Evolutionary conservation across 2,888 invertebrate species (phyloP).

Genomic region (Amiota minor): DNA sequence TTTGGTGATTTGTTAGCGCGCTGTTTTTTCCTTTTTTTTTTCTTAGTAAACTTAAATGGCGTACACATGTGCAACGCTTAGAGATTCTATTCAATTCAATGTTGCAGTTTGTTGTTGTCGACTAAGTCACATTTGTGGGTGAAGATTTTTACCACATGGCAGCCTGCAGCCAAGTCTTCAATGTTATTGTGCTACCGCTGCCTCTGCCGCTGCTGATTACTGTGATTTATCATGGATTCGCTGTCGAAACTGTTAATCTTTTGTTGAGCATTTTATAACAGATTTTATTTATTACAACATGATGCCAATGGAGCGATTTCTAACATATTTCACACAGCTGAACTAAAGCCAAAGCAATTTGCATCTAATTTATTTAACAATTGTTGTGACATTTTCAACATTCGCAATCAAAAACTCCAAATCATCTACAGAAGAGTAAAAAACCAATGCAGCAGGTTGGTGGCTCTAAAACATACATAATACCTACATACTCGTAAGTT

Average conservation of each 20-base stretch:
- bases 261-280: conserved; percentile 46
- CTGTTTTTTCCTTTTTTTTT: too few species aligned
- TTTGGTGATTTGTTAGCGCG: conserved; percentile 26
- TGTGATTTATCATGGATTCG: conserved; percentile 47
- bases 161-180: too few species aligned
- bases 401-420: too few species aligned
- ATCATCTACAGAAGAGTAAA: too few species aligned
- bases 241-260: conserved; percentile 54
- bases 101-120: background rate
- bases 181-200: conserved; percentile 31
- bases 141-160: background rate
- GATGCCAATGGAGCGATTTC: background rate
- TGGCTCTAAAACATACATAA: too few species aligned
- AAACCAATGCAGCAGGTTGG: too few species aligned
- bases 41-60: conserved; percentile 1
- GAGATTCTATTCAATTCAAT: background rate
- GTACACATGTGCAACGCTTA: conserved; percentile 11
- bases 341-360: conserved; percentile 47
- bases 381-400: conserved; percentile 60
- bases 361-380: conserved; percentile 64
- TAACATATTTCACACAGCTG: conserved; percentile 17
- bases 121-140: conserved; percentile 43
- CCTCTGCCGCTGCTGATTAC: conserved; percentile 40
- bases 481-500: background rate
- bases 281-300: conserved; percentile 23